These are phyloP conservation scores for Macrostomum lignano DNA, from an alignment of 1,140 invertebrate species.

Conservation along the genomic window DNA sequence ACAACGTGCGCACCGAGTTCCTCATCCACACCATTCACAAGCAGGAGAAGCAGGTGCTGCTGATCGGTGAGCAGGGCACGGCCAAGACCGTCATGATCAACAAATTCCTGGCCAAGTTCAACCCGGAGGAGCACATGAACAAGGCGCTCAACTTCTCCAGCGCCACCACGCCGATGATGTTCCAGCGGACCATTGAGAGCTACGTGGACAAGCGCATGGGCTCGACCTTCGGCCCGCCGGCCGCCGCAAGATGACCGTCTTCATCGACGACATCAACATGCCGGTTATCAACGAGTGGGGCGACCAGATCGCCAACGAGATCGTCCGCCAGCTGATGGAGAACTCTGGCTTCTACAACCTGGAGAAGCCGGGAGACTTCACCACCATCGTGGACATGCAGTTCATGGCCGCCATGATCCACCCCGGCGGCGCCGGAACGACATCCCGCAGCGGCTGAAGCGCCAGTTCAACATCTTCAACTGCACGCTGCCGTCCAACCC, in stretches of 20 bases:
- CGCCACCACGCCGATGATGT: conserved; percentile 64
- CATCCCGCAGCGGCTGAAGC: conserved; percentile 66
- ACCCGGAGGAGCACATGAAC: conserved; percentile 47
- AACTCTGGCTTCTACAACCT: conserved; percentile 83
- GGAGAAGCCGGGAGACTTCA: conserved; percentile 85
- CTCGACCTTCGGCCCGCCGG: conserved; percentile 64
- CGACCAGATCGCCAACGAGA: conserved; percentile 77
- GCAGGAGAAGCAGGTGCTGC: conserved; percentile 12
- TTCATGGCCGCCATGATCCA: conserved; percentile 74
- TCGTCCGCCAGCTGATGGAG: conserved; percentile 75
- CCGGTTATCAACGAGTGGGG: conserved; percentile 80
- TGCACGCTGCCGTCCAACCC: conserved; percentile 55
- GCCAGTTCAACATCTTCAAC: conserved; percentile 78
- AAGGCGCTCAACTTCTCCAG: conserved; percentile 77
- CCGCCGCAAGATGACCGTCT: conserved; percentile 66
- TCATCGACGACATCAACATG: conserved; percentile 80
- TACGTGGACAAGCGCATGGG: conserved; percentile 80
- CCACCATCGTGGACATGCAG: conserved; percentile 53
- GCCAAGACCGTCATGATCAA: conserved; percentile 11
- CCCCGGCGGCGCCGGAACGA: conserved; percentile 69
- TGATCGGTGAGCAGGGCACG: conserved; percentile 10
- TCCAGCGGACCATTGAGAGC: conserved; percentile 74
- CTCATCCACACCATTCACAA: conserved; percentile 23
- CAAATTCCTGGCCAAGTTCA: conserved; percentile 46
- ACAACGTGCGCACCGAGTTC: conserved; percentile 21